Percentiles rank a stretch among this genome's conserved stretches.
These are phyloP conservation scores for Enteromius unitaeniatus DNA, from an alignment of 2,797 vertebrate genomes.

Conservation along the genomic window DNA sequence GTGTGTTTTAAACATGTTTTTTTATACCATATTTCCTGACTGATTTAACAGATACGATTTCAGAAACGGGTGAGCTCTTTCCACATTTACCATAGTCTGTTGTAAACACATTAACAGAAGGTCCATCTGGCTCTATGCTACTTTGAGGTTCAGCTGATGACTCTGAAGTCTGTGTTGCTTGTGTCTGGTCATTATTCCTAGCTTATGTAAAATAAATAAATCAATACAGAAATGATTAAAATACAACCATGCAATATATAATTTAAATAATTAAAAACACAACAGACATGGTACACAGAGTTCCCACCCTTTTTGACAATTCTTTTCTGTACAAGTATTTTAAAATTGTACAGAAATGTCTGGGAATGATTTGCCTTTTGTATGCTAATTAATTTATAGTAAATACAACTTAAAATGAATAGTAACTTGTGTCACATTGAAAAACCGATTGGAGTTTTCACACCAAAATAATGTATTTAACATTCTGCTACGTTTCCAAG, in stretches of 20 bases:
- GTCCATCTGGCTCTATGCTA: conserved; percentile 65
- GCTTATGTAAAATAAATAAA: conserved; percentile 53
- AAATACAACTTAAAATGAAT: too few species aligned
- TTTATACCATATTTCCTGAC: background rate
- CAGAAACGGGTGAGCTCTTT: background rate
- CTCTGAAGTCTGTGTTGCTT: conserved; percentile 45
- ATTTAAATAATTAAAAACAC: background rate
- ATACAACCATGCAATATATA: background rate
- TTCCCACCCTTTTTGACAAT: background rate
- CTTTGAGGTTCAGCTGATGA: conserved; percentile 44
- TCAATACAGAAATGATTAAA: background rate
- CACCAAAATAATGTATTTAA: background rate
- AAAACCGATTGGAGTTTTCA: background rate
- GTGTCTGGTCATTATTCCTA: conserved; percentile 52
- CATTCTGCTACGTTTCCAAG: background rate
- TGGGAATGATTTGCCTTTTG: background rate
- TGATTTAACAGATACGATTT: background rate
- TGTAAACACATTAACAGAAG: conserved; percentile 72
- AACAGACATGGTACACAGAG: background rate
- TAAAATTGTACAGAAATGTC: background rate
- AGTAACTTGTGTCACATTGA: background rate
- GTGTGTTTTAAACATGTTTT: background rate
- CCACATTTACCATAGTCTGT: conserved; percentile 76
- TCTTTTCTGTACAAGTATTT: background rate
- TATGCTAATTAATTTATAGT: background rate